Percentiles rank a stretch among this genome's conserved stretches.
phyloP scores from a whole-genome alignment of 1,140 invertebrate species.

The Euura lappo region DNA sequence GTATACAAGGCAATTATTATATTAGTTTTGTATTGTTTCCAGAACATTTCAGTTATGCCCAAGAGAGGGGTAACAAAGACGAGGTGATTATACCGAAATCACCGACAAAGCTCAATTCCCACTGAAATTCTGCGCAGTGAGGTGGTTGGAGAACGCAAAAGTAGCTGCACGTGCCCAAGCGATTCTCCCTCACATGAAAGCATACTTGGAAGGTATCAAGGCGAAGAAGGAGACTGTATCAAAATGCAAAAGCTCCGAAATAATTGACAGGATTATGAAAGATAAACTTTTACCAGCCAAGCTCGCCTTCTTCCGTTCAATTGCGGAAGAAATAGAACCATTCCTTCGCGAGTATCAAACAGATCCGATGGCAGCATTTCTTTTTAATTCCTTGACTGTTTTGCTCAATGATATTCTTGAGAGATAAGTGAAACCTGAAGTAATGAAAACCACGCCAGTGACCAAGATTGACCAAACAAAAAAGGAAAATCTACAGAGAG shows the following conservation, averaged over 20 bases:
- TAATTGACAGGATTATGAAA: slow-evolving; percentile 19
- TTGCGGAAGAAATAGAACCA: slow-evolving; percentile 27
- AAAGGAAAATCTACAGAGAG: slow-evolving; percentile 19
- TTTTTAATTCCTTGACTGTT: slow-evolving; percentile 20
- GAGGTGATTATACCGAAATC: slow-evolving; percentile 18
- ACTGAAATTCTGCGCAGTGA: slow-evolving; percentile 26
- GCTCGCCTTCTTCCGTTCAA: slow-evolving; percentile 24
- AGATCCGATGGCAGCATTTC: slow-evolving; percentile 27
- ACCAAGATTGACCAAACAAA: slow-evolving; percentile 20
- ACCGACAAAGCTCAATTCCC: slow-evolving; percentile 20
- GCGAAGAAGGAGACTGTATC: slow-evolving; percentile 19
- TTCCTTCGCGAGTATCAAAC: slow-evolving; percentile 29
- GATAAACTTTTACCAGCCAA: slow-evolving; percentile 28
- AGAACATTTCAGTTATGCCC: no score
- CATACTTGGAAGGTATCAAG: slow-evolving; percentile 11
- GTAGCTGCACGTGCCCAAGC: slow-evolving; percentile 19
- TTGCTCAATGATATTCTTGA: slow-evolving; percentile 16
- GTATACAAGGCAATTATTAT: no score
- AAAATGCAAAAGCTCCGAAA: slow-evolving; percentile 25
- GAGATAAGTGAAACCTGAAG: slow-evolving; percentile 21
- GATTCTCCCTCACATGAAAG: slow-evolving; percentile 18
- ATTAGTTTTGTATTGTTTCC: no score
- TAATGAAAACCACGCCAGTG: slow-evolving; percentile 9
- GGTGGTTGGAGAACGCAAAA: slow-evolving; percentile 24
- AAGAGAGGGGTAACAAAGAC: no score